Base-by-base conservation (phyloP, 2,888 invertebrate species). In the Phyllotreta cruciferae region DNA sequence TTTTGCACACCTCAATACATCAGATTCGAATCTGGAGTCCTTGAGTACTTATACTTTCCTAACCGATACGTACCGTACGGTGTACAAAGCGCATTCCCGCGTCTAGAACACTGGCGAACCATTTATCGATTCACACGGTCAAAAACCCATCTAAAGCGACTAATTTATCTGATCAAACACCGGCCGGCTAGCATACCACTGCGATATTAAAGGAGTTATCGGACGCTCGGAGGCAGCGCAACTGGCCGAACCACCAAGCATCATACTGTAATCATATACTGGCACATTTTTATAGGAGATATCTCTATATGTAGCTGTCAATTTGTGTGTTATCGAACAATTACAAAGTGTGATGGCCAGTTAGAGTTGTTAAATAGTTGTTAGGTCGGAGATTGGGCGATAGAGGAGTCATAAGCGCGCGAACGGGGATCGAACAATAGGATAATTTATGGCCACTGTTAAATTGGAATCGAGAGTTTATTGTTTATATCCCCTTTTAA, bases 101-200 rank as follows among this genome's bases (percentile, higher is more conserved):
- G 67, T 69, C 67, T 67, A 66, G 60, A 64, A 57, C 69, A 60
- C 62, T 63, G 67, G 67, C 65, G 60, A 78, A 77, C 77, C 77
- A 77, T 76, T 78, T 79, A 79, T 79, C 78, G 79, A 79, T 79
- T 79, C 79, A 79, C 79, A 79, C 79, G 79, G 78, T 79, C 79
- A 78, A 79, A 78, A 79, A 78, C 78, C 78, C 77, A 79, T 78
- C 77, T 77, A 72, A 74, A 74, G 73, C 78, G 73, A 75, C 75
- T 73, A 75, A 76, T 74, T 79, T 79, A 79, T 79, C 79, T 78
- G 79, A 79, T 79, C 75, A 74, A 78, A 78, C 76, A 77, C 77
- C 75, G 72, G 67, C 73, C 73, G 68, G 74, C 69, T 68, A 63
- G 66, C 75, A 71, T 76, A 76, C 76, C 76, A 76, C 70, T 67